phyloP scores from a whole-genome alignment of 2,797 vertebrate genomes.

The Sebastiscus albofasciatus region DNA sequence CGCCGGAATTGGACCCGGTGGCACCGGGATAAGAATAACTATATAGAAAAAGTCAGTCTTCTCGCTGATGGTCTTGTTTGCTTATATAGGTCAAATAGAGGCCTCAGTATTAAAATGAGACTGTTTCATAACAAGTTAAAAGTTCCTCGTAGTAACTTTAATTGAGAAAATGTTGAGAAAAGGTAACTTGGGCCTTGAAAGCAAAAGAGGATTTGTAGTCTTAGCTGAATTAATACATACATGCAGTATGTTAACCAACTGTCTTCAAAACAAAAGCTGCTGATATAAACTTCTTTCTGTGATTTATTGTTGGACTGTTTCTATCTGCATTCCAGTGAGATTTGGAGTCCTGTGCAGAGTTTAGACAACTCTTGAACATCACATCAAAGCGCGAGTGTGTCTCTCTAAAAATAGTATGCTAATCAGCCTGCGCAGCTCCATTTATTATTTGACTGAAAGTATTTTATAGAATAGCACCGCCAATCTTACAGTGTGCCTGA shows the following conservation, averaged over 20 bases:
- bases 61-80: too few species aligned
- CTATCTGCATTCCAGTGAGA: slow-evolving; percentile 12
- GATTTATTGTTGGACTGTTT: not conserved
- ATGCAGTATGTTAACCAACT: not conserved
- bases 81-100: too few species aligned
- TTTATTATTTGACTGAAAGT: slow-evolving; percentile 29
- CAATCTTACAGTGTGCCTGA: not conserved
- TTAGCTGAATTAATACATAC: not conserved
- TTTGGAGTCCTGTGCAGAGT: slow-evolving; percentile 30
- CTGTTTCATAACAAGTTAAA: too few species aligned
- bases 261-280: not conserved
- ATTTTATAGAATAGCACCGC: slow-evolving; percentile 20
- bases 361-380: slow-evolving; percentile 43
- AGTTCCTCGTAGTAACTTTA: not conserved
- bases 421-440: slow-evolving; percentile 45
- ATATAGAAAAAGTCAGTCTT: too few species aligned
- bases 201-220: not conserved
- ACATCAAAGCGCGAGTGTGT: slow-evolving; percentile 50
- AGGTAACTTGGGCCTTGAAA: not conserved
- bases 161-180: not conserved
- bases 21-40: too few species aligned
- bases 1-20: too few species aligned
- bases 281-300: not conserved
- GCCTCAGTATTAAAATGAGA: too few species aligned
- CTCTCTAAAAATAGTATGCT: slow-evolving; percentile 71